These are phyloP conservation scores for Clarias laeviceps DNA, from an alignment of 2,797 vertebrate genomes.

Conservation along the genomic window DNA sequence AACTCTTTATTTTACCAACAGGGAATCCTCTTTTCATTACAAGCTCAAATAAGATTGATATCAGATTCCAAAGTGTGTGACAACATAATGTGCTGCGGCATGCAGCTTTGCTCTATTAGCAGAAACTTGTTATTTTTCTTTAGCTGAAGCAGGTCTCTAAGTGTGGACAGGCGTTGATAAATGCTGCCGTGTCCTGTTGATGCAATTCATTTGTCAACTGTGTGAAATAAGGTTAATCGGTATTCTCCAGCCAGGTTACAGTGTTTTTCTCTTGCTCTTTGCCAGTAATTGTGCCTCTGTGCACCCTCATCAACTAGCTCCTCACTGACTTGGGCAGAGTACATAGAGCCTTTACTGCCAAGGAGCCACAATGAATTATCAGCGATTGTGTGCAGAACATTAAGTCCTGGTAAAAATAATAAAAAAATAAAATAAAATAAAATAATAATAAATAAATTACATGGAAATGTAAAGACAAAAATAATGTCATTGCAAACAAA, in stretches of 20 bases:
- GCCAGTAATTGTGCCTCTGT: constrained; percentile 68
- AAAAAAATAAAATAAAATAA: not conserved
- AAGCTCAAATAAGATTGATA: constrained; percentile 68
- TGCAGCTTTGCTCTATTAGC: constrained; percentile 76
- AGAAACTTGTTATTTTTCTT: constrained; percentile 67
- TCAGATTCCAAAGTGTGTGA: constrained; percentile 70
- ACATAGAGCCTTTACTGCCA: constrained; percentile 65
- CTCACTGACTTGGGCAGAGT: constrained; percentile 68
- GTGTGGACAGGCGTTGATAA: constrained; percentile 65
- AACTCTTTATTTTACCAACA: constrained; percentile 22
- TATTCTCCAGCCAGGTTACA: constrained; percentile 67
- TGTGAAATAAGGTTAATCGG: constrained; percentile 77
- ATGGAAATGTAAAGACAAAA: constrained; percentile 32
- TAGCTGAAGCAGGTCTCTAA: constrained; percentile 55
- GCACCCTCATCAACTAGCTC: constrained; percentile 65
- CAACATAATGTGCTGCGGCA: constrained; percentile 75
- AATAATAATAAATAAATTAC: constrained; percentile 6
- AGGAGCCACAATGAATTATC: constrained; percentile 72
- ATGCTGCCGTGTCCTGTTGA: constrained; percentile 64
- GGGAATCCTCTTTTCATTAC: constrained; percentile 35
- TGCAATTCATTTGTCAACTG: constrained; percentile 77
- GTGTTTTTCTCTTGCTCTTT: constrained; percentile 42
- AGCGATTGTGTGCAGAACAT: constrained; percentile 67
- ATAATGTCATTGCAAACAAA: constrained; percentile 21
- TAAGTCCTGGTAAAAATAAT: constrained; percentile 60